Conservation (phyloP, 2,888 invertebrate species). For the Phrixothrix hirtus region DNA sequence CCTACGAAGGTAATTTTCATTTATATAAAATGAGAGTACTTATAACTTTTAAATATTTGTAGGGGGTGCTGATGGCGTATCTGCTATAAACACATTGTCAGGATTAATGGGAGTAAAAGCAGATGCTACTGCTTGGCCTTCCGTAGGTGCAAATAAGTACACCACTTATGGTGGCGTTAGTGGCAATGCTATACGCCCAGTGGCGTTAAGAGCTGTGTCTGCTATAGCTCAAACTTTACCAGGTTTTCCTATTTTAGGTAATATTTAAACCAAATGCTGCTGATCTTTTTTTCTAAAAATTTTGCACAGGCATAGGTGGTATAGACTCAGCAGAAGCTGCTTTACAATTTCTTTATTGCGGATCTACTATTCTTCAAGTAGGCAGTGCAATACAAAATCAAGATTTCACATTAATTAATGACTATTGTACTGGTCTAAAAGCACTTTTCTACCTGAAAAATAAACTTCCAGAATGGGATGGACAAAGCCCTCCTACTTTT, state of each 20-base stretch:
- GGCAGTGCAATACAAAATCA: constrained; percentile 98
- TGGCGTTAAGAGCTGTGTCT: constrained; percentile 90
- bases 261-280: too few relatives aligned
- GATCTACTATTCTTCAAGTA: constrained; percentile 90
- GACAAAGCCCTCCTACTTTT: constrained; percentile 89
- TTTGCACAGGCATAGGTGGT: constrained; percentile 73
- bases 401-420: constrained; percentile 95
- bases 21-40: neutral
- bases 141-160: constrained; percentile 75
- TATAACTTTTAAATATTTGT: constrained; percentile 12
- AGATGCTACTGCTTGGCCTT: constrained; percentile 90
- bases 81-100: constrained; percentile 96
- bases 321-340: constrained; percentile 96
- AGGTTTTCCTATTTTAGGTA: constrained; percentile 88
- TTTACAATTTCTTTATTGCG: constrained; percentile 91
- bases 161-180: constrained; percentile 94
- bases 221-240: constrained; percentile 83
- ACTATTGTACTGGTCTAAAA: constrained; percentile 89
- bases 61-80: constrained; percentile 93
- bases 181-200: constrained; percentile 92
- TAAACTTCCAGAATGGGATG: constrained; percentile 79
- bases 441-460: constrained; percentile 81
- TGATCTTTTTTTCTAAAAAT: neutral
- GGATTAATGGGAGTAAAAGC: constrained; percentile 87
- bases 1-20: constrained; percentile 70